Base-by-base conservation (phyloP, 2,113 vertebrate genomes). In the Protomyctophum bolini region DNA sequence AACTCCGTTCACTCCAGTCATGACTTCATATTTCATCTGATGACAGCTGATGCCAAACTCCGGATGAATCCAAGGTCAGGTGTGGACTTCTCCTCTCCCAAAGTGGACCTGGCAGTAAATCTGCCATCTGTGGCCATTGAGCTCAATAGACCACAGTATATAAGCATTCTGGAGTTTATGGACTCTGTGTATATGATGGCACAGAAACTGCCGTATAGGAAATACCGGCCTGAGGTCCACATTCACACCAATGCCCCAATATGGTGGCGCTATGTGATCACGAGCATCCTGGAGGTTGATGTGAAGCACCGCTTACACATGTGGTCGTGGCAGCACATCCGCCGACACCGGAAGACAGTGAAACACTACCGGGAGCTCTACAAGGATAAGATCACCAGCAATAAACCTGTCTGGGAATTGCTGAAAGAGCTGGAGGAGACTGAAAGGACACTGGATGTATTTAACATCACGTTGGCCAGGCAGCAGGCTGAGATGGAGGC, bases 401-500 rank as follows among this genome's bases (percentile, higher is more conserved):
- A 96, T 91, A 99, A 97, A 73, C 93, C 94, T 72, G 58, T 59
- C 57, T 93, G 92, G 69, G 92, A 94, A 41, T 81, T 95, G 60
- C 82, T 96, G 28, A 93, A 86, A 57, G 51, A 70, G 2, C 86
- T 96, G 46, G 92, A 99, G 95, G 93, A 93, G 50, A 87, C 93
- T 0, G 97, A 99, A 89, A 97, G 92, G 84, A 33, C 84, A 0
- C 82, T 99, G 92, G 98, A 99, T 93, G 92, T 99, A 86, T 99
- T 99, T 92, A 98, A 96, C 87, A 98, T 99, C 91, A 99, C 96
- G 2, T 76, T 99, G 79, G 95, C 95, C 77, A 94, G 98, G 80
- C 97, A 98, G 71, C 96, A 99, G 84, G 95, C 97, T 75, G 97
- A 99, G 92, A 93, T 98, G 89, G 97, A 99, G 96, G 95, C 92